Evolutionary conservation across 2,797 vertebrate species (phyloP).

Genomic region (Gadopsis bispinosus): DNA sequence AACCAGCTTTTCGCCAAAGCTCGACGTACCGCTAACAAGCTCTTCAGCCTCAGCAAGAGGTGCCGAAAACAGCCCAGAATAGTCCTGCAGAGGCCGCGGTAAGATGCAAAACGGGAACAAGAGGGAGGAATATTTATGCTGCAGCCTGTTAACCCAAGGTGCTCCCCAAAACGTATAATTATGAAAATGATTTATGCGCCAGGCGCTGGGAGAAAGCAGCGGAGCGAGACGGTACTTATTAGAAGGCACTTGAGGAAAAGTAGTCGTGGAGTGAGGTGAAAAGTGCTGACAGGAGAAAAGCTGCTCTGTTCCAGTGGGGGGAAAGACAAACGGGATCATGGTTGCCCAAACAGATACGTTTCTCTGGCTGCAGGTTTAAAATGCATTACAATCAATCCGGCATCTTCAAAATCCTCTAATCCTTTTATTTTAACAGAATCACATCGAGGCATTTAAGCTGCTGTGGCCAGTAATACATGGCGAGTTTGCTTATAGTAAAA

Average conservation of each 20-base stretch:
- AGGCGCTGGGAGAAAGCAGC: conserved; percentile 48
- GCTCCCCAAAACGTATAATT: conserved; percentile 76
- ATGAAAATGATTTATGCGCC: conserved; percentile 76
- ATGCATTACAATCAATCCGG: conserved; percentile 36
- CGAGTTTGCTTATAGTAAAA: conserved; percentile 7
- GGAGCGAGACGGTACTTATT: conserved; percentile 72
- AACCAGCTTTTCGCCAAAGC: conserved; percentile 91
- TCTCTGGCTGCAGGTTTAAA: conserved; percentile 33
- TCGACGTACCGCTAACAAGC: conserved; percentile 90
- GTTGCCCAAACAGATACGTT: conserved; percentile 35
- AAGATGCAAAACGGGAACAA: conserved; percentile 63
- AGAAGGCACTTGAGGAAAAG: conserved; percentile 63
- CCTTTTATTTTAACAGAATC: conserved; percentile 25
- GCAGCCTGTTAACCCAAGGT: conserved; percentile 66
- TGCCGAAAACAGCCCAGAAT: conserved; percentile 93
- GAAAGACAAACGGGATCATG: conserved; percentile 52
- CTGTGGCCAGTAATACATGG: conserved; percentile 15
- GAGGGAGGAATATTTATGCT: conserved; percentile 51
- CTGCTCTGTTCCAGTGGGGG: conserved; percentile 39
- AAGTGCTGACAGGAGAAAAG: conserved; percentile 74
- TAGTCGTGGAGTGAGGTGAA: conserved; percentile 59
- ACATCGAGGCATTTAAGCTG: conserved; percentile 22
- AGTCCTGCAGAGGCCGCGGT: conserved; percentile 92
- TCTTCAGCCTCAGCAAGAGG: conserved; percentile 96
- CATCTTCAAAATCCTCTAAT: conserved; percentile 22